Conservation (phyloP, 1,140 invertebrate genomes). For the Vollenhovia emeryi region DNA sequence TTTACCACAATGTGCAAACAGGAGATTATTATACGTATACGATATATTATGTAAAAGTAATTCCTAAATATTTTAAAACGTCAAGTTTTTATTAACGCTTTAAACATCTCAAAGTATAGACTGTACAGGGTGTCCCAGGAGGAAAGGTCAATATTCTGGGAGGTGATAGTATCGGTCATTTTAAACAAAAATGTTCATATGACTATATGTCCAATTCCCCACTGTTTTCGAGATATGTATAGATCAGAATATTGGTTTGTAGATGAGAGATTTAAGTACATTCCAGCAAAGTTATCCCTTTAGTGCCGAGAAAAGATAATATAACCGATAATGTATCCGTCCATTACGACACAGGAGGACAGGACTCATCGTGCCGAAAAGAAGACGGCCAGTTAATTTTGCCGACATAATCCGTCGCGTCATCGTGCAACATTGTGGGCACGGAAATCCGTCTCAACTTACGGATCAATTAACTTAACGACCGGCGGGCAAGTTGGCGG, state of each 20-base stretch:
- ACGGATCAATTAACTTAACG: slow-evolving; percentile 78
- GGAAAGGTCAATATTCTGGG: too few species aligned
- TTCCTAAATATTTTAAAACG: neutral
- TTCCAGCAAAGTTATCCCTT: neutral
- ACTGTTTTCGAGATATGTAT: too few species aligned
- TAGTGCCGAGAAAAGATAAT: neutral
- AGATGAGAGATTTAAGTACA: neutral
- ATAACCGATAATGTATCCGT: neutral
- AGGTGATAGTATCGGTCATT: too few species aligned
- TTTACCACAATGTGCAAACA: neutral
- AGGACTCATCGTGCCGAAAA: neutral
- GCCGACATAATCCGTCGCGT: neutral
- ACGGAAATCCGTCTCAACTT: slow-evolving; percentile 67
- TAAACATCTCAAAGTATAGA: neutral
- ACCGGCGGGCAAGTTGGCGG: slow-evolving; percentile 60
- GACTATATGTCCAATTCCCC: too few species aligned
- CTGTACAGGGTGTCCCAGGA: too few species aligned
- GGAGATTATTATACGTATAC: neutral
- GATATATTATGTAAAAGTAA: neutral
- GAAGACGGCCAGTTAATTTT: slow-evolving; percentile 13
- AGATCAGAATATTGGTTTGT: neutral
- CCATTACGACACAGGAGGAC: neutral
- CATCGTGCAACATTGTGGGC: slow-evolving; percentile 46
- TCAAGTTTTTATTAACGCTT: neutral
- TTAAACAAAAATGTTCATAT: too few species aligned